Evolutionary conservation across 1,140 invertebrate species (phyloP), one percentile per base, ranked within the genome.

Genomic region (Spodoptera frugiperda): DNA sequence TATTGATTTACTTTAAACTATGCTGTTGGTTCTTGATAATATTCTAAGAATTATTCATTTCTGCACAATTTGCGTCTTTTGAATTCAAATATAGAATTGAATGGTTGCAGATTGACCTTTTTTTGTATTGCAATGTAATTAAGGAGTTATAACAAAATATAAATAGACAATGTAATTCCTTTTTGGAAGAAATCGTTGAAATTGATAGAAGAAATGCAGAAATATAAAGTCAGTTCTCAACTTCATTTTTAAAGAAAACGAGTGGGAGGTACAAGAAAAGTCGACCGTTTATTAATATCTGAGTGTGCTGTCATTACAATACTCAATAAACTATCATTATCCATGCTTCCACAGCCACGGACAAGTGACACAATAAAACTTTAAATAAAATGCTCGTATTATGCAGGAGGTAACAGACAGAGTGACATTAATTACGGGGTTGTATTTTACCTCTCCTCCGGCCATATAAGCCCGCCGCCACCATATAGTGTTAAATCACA

Each of bases 401-500:
- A 49, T 55, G 10, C 71, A 30, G 14, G 57, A 73, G 51, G 46
- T 44, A 59, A 73, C 71, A 59, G 55, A 59, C 55, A 73, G 21
- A 17, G 71, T 73, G 54, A 73, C 55, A 57, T 73, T 73, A 73
- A 73, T 73, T 73, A 73, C 55, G 44, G 44, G 48, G 51, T 68
- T 76, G 39, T 76, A 88, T 86, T 85, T 85, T 83, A 77, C 55
- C 77, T 82, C 78, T 83, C 84, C 83, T 79, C 81, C 68, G 76
- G 78, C 73, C 83, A 82, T 82, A 86, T 81, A 79, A 79, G 78
- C 81, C 80, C 81, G 81, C 79, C 83, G 80, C 82, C 61, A 81
- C 75, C 82, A 85, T 87, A 87, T 88, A 88, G 76, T 79, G 80
- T 88, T 83, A 88, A 87, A 87, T 86, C 83, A 86, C 81, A 70